Evolutionary conservation across 2,113 vertebrate genomes (phyloP).

Genomic region (Sardina pilchardus): DNA sequence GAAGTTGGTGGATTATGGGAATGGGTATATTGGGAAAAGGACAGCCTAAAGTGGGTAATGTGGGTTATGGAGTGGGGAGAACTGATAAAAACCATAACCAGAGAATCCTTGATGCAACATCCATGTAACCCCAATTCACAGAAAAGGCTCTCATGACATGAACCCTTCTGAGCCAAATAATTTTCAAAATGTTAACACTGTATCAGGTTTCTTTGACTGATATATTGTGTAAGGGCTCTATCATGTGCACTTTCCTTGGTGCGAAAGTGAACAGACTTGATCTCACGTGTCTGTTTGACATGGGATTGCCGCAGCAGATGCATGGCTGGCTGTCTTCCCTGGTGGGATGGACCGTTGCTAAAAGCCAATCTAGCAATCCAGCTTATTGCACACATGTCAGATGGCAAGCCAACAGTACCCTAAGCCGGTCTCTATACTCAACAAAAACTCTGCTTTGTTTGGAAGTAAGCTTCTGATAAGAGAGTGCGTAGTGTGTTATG

Average conservation of each 20-base stretch:
- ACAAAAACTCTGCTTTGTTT: background rate
- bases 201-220: background rate
- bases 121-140: too few species aligned
- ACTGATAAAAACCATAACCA: too few species aligned
- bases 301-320: constrained; percentile 47
- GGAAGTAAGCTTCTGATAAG: background rate
- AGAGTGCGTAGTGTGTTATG: background rate
- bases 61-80: too few species aligned
- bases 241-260: background rate
- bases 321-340: constrained; percentile 43
- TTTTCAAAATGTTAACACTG: background rate
- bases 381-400: constrained; percentile 57
- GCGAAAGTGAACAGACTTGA: background rate
- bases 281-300: constrained; percentile 46
- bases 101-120: too few species aligned
- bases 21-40: too few species aligned
- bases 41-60: too few species aligned
- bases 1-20: too few species aligned
- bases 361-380: constrained; percentile 41
- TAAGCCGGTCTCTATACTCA: background rate
- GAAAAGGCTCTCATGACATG: too few species aligned
- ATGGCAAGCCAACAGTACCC: constrained; percentile 25
- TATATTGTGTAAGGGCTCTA: background rate
- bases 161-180: too few species aligned
- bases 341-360: constrained; percentile 42